Percentiles rank a stretch among this genome's conserved stretches.
Evolutionary conservation across 2,888 invertebrate species (phyloP).

Genomic region (Eupithecia exiguata): DNA sequence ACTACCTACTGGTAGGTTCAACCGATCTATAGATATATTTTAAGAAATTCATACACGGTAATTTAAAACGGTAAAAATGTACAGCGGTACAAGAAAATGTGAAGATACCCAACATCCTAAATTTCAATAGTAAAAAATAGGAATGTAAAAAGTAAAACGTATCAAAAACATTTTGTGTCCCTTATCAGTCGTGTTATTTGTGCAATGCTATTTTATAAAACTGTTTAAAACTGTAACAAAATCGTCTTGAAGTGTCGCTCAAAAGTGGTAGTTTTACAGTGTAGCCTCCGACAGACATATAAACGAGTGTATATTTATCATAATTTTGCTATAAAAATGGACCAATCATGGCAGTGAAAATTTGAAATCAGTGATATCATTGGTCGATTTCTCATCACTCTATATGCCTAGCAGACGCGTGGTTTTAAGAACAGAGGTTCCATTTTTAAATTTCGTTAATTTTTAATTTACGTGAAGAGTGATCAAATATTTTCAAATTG

Average conservation of each 20-base stretch:
- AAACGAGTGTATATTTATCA: constrained; percentile 78
- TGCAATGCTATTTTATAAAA: constrained; percentile 78
- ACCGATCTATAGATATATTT: constrained; percentile 23
- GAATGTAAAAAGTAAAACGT: constrained; percentile 77
- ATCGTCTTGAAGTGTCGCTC: constrained; percentile 83
- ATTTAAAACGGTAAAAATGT: constrained; percentile 49
- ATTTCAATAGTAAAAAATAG: constrained; percentile 68
- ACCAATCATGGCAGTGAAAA: constrained; percentile 82
- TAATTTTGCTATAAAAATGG: constrained; percentile 75
- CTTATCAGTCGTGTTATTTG: constrained; percentile 82
- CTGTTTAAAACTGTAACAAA: constrained; percentile 63
- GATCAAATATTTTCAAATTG: constrained; percentile 43
- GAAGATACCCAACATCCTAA: constrained; percentile 66
- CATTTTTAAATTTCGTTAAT: constrained; percentile 66
- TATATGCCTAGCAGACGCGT: constrained; percentile 81
- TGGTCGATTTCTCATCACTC: constrained; percentile 74
- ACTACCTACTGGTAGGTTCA: constrained; percentile 26
- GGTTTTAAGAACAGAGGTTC: constrained; percentile 71
- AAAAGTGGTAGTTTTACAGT: constrained; percentile 75
- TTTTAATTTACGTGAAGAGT: constrained; percentile 35
- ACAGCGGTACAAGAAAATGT: constrained; percentile 66
- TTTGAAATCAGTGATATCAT: constrained; percentile 78
- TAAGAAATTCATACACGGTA: constrained; percentile 67
- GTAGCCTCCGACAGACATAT: constrained; percentile 83
- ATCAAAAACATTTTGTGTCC: constrained; percentile 83